phyloP scores from a whole-genome alignment of 2,888 invertebrate species.

The Drosophila sordidapex region DNA sequence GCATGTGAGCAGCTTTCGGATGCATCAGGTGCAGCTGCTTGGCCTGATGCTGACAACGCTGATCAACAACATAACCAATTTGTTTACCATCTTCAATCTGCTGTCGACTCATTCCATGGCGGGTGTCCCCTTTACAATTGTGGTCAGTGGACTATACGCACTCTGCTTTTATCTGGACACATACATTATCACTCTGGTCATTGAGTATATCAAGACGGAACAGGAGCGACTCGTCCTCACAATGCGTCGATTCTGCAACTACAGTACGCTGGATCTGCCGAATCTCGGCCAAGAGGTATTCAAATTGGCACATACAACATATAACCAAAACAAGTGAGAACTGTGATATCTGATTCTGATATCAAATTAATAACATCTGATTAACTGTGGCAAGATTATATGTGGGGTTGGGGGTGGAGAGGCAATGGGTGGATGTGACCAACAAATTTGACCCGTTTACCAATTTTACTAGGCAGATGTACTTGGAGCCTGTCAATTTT shows the following conservation, averaged over 20 bases:
- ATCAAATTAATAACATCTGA: neutral
- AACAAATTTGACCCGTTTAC: neutral
- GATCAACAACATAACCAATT: constrained; percentile 77
- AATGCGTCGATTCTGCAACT: constrained; percentile 58
- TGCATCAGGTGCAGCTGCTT: constrained; percentile 78
- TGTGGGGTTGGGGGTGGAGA: neutral
- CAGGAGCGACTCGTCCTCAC: constrained; percentile 53
- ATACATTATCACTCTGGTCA: constrained; percentile 70
- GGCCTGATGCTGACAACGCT: constrained; percentile 74
- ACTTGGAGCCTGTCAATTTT: neutral
- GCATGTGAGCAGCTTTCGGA: constrained; percentile 56
- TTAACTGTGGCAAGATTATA: neutral
- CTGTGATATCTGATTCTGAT: neutral
- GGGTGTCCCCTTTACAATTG: constrained; percentile 50
- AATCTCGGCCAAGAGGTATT: constrained; percentile 65
- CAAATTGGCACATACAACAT: neutral
- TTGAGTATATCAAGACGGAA: constrained; percentile 70
- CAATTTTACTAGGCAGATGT: neutral
- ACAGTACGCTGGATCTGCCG: constrained; percentile 37
- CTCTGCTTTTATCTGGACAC: constrained; percentile 76
- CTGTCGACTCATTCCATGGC: constrained; percentile 59
- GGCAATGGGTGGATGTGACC: neutral
- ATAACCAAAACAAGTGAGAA: neutral
- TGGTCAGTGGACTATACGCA: constrained; percentile 67
- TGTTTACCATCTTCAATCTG: constrained; percentile 75